A percentile compares a stretch with the other conserved stretches of the same genome.
Conservation (phyloP, 2,888 invertebrate species). For the Gastrophysa polygoni region DNA sequence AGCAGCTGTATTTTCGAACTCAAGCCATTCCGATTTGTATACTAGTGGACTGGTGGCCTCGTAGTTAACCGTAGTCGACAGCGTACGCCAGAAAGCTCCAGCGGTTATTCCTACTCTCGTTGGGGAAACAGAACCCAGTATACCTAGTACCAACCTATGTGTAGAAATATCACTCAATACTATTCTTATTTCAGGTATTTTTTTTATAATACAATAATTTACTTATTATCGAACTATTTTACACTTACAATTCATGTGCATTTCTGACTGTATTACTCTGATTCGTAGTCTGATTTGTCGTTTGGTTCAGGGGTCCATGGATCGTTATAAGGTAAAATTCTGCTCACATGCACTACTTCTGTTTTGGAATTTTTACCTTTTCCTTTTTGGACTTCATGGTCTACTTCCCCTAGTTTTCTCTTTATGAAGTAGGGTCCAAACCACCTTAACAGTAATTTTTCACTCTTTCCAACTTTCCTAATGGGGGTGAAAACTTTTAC, state of each 20-base stretch:
- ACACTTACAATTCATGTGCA: neutral
- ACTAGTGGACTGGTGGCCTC: conserved; percentile 27
- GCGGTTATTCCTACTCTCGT: conserved; percentile 12
- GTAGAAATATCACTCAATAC: neutral
- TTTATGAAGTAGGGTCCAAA: no score
- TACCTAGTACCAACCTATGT: neutral
- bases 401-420: no score
- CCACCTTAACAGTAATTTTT: no score
- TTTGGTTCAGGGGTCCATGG: conserved; percentile 27
- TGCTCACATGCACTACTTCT: conserved; percentile 34
- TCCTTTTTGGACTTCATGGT: conserved; percentile 30
- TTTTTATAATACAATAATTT: neutral
- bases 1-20: conserved; percentile 3
- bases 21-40: conserved; percentile 18
- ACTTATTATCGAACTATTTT: neutral
- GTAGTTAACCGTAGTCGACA: no score
- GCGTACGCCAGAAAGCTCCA: no score
- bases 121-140: neutral
- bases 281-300: neutral
- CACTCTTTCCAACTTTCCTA: no score
- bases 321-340: conserved; percentile 33
- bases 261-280: neutral
- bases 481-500: no score
- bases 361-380: conserved; percentile 16
- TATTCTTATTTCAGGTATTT: neutral